Conservation (phyloP, 2,797 vertebrate species). For the Lerista edwardsae region DNA sequence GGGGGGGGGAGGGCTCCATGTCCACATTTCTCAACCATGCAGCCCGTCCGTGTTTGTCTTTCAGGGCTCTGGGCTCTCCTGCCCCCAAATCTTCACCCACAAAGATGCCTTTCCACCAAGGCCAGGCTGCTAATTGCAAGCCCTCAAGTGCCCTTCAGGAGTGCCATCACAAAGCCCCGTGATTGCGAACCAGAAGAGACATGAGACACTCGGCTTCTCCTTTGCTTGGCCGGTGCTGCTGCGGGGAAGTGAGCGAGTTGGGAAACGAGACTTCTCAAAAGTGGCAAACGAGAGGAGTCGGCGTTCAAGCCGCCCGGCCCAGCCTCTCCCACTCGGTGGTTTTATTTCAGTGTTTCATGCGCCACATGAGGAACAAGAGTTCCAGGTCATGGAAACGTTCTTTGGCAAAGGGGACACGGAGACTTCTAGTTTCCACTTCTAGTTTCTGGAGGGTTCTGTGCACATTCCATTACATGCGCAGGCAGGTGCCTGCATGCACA, state of each 20-base stretch:
- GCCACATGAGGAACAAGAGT: not conserved
- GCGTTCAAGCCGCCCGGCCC: not conserved
- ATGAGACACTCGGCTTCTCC: not conserved
- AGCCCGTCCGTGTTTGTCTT: not conserved
- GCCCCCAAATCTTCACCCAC: not conserved
- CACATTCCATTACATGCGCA: too few species aligned
- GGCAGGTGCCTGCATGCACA: too few species aligned
- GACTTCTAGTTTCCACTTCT: too few species aligned
- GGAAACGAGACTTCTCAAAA: not conserved
- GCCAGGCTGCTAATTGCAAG: constrained; percentile 1
- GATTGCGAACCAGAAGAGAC: constrained; percentile 16
- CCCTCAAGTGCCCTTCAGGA: not conserved
- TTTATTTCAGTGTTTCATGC: too few species aligned
- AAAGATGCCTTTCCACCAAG: constrained; percentile 2
- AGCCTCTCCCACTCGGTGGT: not conserved
- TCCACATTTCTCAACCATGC: not conserved
- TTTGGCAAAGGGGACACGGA: not conserved
- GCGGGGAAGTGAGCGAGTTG: constrained; percentile 3
- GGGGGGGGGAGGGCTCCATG: not conserved
- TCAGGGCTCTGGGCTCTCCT: not conserved
- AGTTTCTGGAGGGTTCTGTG: accelerated
- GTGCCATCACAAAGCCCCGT: not conserved
- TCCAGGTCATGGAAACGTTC: not conserved
- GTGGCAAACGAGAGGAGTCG: not conserved
- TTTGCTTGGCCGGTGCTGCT: not conserved